phyloP scores from a whole-genome alignment of 2,888 invertebrate genomes.

The Papilio protenor region DNA sequence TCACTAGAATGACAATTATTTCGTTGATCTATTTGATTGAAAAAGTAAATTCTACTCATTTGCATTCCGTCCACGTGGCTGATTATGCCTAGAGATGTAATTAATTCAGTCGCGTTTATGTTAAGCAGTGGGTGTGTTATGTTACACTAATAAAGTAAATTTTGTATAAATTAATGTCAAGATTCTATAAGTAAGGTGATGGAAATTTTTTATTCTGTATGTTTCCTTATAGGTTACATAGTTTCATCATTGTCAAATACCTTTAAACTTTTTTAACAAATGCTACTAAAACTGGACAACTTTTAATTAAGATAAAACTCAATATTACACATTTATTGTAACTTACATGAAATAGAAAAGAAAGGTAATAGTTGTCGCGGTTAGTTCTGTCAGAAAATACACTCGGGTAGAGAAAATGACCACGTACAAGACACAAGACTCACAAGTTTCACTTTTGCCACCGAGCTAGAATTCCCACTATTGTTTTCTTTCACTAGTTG shows the following conservation, averaged over 20 bases:
- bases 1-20: neutral
- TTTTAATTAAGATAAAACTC: neutral
- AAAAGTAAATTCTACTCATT: neutral
- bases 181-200: neutral
- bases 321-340: neutral
- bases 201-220: neutral
- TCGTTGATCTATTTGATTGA: neutral
- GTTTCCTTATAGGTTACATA: neutral
- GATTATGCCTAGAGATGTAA: neutral
- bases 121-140: neutral
- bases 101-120: neutral
- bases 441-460: conserved; percentile 9
- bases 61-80: neutral
- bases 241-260: too few species aligned
- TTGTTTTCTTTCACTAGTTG: neutral
- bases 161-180: neutral
- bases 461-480: neutral
- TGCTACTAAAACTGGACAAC: too few species aligned
- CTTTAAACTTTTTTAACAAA: too few species aligned
- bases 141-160: neutral
- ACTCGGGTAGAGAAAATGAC: neutral
- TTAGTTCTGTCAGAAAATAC: neutral
- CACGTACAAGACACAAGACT: neutral
- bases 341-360: neutral
- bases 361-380: neutral